Evolutionary conservation across 2,113 vertebrate genomes (phyloP).

Genomic region (Jaculus jaculus): DNA sequence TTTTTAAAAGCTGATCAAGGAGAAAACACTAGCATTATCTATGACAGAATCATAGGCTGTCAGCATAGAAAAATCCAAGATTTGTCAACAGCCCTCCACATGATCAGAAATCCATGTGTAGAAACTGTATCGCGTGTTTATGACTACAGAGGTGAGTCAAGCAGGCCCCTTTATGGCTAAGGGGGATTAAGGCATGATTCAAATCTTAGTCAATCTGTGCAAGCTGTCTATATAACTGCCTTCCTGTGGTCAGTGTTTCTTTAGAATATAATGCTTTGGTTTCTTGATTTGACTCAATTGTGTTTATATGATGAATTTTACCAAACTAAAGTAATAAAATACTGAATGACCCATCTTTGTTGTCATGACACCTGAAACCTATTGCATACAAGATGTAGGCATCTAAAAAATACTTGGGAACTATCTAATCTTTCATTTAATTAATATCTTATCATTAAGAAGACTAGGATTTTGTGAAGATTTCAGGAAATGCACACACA

Average conservation of each 20-base stretch:
- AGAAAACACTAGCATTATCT: constrained; percentile 43
- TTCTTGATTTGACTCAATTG: constrained; percentile 27
- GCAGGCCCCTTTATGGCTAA: constrained; percentile 34
- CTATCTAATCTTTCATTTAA: not conserved
- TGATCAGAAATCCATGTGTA: constrained; percentile 28
- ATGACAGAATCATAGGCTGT: constrained; percentile 32
- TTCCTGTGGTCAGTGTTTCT: constrained; percentile 10
- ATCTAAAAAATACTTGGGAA: constrained; percentile 17
- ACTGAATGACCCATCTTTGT: not conserved
- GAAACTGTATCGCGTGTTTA: constrained; percentile 6
- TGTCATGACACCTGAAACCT: not conserved
- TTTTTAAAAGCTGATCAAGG: constrained; percentile 45
- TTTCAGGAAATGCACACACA: not conserved
- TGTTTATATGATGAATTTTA: constrained; percentile 21
- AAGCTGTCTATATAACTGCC: not conserved
- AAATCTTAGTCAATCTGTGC: constrained; percentile 48
- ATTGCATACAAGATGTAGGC: not conserved
- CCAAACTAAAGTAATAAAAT: not conserved
- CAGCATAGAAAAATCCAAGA: constrained; percentile 54
- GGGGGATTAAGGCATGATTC: constrained; percentile 56
- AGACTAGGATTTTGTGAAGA: constrained; percentile 38
- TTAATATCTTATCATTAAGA: constrained; percentile 50
- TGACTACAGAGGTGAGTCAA: constrained; percentile 64
- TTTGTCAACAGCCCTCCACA: constrained; percentile 58
- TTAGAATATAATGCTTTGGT: constrained; percentile 2